Percentiles rank a stretch among this genome's conserved stretches.
phyloP scores from a whole-genome alignment of 2,888 invertebrate species.

The Protodeltote pygarga region DNA sequence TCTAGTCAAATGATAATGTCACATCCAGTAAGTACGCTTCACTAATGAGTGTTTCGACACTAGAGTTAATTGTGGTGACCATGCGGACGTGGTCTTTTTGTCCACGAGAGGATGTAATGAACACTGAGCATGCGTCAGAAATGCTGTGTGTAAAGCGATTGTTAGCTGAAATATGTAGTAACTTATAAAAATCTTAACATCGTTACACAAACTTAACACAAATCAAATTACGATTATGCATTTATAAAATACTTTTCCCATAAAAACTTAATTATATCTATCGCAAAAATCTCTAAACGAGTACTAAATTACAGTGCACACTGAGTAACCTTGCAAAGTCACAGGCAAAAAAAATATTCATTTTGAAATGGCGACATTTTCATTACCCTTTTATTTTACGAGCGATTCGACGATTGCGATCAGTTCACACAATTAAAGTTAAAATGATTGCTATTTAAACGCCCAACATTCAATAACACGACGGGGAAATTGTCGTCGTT shows the following conservation, averaged over 20 bases:
- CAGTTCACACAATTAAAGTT: constrained; percentile 62
- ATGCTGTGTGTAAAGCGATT: neutral
- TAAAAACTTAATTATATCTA: constrained; percentile 16
- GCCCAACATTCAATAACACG: constrained; percentile 39
- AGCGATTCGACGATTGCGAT: constrained; percentile 49
- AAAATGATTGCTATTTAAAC: constrained; percentile 56
- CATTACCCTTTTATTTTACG: constrained; percentile 45
- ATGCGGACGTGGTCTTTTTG: constrained; percentile 27
- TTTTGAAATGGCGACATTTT: constrained; percentile 42
- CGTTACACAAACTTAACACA: constrained; percentile 3
- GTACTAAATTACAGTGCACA: constrained; percentile 19
- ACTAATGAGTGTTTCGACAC: constrained; percentile 34
- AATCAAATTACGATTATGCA: constrained; percentile 21
- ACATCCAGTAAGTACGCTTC: constrained; percentile 15
- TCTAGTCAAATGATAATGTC: constrained; percentile 2
- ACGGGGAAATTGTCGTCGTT: constrained; percentile 20
- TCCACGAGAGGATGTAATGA: constrained; percentile 22
- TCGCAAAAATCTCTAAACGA: constrained; percentile 22
- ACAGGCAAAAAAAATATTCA: constrained; percentile 29
- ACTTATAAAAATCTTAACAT: neutral
- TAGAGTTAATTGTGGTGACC: constrained; percentile 33
- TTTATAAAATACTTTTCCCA: neutral
- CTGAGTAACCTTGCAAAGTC: constrained; percentile 21
- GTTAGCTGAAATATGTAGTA: neutral
- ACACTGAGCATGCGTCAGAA: constrained; percentile 27